phyloP scores from a whole-genome alignment of 2,797 vertebrate genomes.

The Morus bassanus region DNA sequence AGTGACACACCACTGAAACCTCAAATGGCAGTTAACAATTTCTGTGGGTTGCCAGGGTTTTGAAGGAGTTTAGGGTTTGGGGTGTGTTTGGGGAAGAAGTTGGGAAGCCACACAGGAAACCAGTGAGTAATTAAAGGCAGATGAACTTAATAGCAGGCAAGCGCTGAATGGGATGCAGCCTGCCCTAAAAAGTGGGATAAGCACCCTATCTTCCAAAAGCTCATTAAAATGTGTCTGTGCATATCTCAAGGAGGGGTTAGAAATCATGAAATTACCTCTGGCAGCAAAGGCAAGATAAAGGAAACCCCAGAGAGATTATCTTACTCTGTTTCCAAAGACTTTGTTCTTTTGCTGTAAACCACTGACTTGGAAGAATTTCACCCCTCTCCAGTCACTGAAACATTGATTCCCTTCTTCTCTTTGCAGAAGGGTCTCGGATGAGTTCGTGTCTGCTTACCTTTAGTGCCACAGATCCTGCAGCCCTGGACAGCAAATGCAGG shows the following conservation, averaged over 20 bases:
- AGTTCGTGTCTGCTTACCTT: background rate
- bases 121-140: background rate
- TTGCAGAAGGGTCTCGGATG: background rate
- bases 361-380: background rate
- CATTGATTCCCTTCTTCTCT: background rate
- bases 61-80: background rate
- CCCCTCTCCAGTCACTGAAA: background rate
- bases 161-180: background rate
- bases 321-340: background rate
- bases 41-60: background rate
- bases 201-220: background rate
- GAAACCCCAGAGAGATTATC: background rate
- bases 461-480: background rate
- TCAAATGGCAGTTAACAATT: background rate
- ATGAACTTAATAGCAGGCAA: background rate
- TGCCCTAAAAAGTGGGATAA: background rate
- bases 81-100: background rate
- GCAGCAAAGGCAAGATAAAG: background rate
- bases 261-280: conserved; percentile 19
- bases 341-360: background rate
- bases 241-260: background rate
- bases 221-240: background rate
- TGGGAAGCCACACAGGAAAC: background rate
- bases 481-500: background rate
- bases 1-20: background rate